A percentile compares a stretch with the other conserved stretches of the same genome.
Conservation (phyloP, 1,140 invertebrate species). For the Micrasema longulum region DNA sequence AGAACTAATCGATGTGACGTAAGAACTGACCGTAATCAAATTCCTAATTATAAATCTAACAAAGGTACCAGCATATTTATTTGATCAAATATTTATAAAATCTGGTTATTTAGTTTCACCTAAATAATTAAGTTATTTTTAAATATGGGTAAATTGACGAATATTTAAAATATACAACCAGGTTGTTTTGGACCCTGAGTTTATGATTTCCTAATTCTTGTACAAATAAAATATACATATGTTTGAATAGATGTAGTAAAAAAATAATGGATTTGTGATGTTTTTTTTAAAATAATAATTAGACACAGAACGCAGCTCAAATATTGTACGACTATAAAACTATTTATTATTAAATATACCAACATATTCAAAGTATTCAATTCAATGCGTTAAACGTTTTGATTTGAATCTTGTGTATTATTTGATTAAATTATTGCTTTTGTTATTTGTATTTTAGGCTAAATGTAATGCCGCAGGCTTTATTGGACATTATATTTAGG, state of each 20-base stretch:
- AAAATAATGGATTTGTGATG: conserved; percentile 28
- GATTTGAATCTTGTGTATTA: conserved; percentile 10
- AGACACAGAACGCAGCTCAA: conserved; percentile 29
- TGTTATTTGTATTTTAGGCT: neutral
- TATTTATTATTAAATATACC: conserved; percentile 25
- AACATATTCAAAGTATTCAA: conserved; percentile 1
- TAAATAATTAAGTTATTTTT: too few species aligned
- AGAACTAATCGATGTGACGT: too few species aligned
- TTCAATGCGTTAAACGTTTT: conserved; percentile 18
- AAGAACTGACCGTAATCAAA: too few species aligned
- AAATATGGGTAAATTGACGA: too few species aligned
- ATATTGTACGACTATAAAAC: conserved; percentile 29
- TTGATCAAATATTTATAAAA: too few species aligned
- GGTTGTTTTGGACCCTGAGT: too few species aligned
- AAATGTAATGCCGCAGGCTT: conserved; percentile 11
- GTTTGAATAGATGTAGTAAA: conserved; percentile 2
- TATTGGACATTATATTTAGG: conserved; percentile 17
- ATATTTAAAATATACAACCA: too few species aligned
- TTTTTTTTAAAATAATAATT: conserved; percentile 16
- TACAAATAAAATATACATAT: conserved; percentile 2
- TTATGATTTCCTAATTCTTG: conserved; percentile 1
- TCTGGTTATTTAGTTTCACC: too few species aligned
- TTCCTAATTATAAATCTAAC: too few species aligned
- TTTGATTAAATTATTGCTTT: conserved; percentile 26
- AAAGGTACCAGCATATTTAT: too few species aligned